phyloP scores from a whole-genome alignment of 2,113 vertebrate genomes.

The Psilopsiagon aymara region DNA sequence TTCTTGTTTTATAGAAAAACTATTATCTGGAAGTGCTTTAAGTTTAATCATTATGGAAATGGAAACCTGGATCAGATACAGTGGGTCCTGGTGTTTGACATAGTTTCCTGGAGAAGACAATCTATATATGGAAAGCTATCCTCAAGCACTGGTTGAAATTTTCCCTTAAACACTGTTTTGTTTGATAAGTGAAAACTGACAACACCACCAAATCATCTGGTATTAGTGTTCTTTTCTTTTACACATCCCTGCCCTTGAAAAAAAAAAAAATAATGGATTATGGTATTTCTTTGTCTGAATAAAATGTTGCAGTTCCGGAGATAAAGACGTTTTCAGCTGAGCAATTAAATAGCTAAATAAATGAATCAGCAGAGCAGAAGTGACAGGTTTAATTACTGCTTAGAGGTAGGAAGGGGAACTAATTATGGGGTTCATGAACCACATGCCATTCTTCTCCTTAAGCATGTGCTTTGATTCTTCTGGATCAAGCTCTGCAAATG shows the following conservation, averaged over 20 bases:
- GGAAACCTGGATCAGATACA: neutral
- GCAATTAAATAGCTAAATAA: slow-evolving; percentile 87
- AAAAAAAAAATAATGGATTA: slow-evolving; percentile 64
- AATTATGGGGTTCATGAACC: slow-evolving; percentile 85
- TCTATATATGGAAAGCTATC: neutral
- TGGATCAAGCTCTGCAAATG: slow-evolving; percentile 40
- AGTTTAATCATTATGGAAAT: neutral
- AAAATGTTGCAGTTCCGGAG: slow-evolving; percentile 86
- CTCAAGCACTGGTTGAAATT: neutral
- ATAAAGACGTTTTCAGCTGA: slow-evolving; percentile 83
- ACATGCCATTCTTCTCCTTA: slow-evolving; percentile 72
- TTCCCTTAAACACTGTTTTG: slow-evolving; percentile 56
- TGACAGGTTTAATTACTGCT: slow-evolving; percentile 91
- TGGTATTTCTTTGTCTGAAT: slow-evolving; percentile 67
- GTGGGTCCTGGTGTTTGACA: neutral
- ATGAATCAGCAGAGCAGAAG: slow-evolving; percentile 89
- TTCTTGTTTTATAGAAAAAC: neutral
- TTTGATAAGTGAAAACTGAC: slow-evolving; percentile 53
- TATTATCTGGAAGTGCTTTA: neutral
- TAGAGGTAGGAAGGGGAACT: slow-evolving; percentile 83
- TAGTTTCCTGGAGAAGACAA: neutral
- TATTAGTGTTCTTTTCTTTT: slow-evolving; percentile 53
- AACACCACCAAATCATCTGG: slow-evolving; percentile 23
- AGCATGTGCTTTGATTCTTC: slow-evolving; percentile 71
- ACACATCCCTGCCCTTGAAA: slow-evolving; percentile 9